Evolutionary conservation across 2,797 vertebrate species (phyloP).

Genomic region (Psittacula derbiana): DNA sequence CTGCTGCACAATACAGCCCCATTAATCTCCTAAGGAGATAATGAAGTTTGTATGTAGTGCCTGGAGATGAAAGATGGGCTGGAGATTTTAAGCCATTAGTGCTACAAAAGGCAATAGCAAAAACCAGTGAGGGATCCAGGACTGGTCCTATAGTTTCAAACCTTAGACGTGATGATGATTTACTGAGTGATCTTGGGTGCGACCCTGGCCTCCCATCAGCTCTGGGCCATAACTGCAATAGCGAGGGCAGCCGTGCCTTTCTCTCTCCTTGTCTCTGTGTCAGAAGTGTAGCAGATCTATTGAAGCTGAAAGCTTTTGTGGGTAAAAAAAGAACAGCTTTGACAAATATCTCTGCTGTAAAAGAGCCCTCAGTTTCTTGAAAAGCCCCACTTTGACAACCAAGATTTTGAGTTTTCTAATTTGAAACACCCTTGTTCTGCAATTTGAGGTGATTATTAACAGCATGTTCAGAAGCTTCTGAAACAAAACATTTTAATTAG

Average conservation of each 20-base stretch:
- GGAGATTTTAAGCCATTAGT: background rate
- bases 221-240: background rate
- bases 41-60: background rate
- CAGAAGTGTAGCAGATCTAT: background rate
- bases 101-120: background rate
- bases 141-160: background rate
- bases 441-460: slow-evolving; percentile 37
- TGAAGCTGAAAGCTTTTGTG: background rate
- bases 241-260: background rate
- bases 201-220: background rate
- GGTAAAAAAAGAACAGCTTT: slow-evolving; percentile 11
- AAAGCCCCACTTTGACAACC: background rate
- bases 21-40: background rate
- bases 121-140: background rate
- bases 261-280: background rate
- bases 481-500: slow-evolving; percentile 61
- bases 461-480: background rate
- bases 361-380: background rate
- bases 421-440: background rate
- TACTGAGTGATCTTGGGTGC: background rate
- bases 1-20: background rate
- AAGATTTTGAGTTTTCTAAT: slow-evolving; percentile 7
- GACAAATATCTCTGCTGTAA: background rate
- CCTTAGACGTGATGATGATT: background rate
- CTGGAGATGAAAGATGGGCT: background rate